Evolutionary conservation across 2,113 vertebrate species (phyloP).

Genomic region (Aythya baeri): DNA sequence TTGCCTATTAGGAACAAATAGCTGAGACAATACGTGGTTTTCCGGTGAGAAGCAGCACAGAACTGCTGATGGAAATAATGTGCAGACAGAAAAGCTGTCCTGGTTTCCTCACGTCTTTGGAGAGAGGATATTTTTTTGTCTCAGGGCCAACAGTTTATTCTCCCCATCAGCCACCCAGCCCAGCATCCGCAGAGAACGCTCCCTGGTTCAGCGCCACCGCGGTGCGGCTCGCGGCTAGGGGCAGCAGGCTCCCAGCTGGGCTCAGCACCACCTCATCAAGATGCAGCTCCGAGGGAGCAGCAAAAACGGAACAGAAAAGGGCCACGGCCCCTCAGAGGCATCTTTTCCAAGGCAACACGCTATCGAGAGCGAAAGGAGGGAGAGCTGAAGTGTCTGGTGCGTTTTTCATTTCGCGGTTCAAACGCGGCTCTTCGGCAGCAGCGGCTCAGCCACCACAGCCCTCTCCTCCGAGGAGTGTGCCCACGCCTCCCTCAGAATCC

Average conservation of each 20-base stretch:
- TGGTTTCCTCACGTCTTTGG: neutral
- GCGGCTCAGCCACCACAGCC: neutral
- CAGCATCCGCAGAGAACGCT: neutral
- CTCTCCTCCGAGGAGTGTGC: neutral
- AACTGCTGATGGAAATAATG: neutral
- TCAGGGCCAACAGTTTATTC: neutral
- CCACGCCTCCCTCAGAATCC: neutral
- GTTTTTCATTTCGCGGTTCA: rapidly evolving
- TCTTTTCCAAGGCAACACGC: neutral
- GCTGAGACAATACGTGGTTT: constrained; percentile 1
- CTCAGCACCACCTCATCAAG: neutral
- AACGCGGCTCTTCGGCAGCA: neutral
- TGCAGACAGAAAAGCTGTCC: neutral
- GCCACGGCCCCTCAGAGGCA: neutral
- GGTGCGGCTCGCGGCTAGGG: rapidly evolving
- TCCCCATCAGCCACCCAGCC: neutral
- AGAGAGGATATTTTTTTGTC: neutral
- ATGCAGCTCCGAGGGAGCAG: neutral
- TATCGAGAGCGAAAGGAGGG: neutral
- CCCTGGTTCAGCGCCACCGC: neutral
- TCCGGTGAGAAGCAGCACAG: neutral
- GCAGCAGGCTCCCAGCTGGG: neutral
- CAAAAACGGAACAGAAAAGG: neutral
- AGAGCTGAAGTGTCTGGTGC: neutral
- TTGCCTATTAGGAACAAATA: constrained; percentile 2